Base-by-base conservation (phyloP, 2,113 vertebrate genomes). In the Podarcis raffonei region DNA sequence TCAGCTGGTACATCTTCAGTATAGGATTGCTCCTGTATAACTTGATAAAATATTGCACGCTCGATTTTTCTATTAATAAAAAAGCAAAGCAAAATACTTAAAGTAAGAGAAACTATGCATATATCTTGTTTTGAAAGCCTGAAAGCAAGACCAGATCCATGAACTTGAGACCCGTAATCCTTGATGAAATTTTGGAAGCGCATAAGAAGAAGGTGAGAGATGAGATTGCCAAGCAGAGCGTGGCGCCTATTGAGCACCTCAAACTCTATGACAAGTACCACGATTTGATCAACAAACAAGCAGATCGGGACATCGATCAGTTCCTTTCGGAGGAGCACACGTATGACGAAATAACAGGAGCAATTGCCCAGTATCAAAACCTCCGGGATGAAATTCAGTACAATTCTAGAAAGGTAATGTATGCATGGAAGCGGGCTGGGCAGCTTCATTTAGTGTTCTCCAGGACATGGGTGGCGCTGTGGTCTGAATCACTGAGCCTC, bases 351-450 rank as follows among this genome's bases (percentile, higher is more conserved):
- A 95, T 97, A 76, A 96, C 98, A 95, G 93, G 25, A 0, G 97
- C 98, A 95, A 96, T 98, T 74, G 80, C 86, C 3, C 97, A 96
- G 89, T 98, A 98, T 91, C 95, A 97, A 93, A 83, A 96, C n/a
- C 96, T 98, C 27, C 94, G 94, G 9, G 94, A 98, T 25, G 97
- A 98, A 93, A 98, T 99, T 90, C 96, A 97, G 92, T 97, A 96
- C 69, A 96, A 93, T 5, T 95, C 95, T 74, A 93, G 84, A 93
- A 98, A 98, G 97, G 98, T 98, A 95, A 91, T 78, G 37, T 83
- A 48, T 82, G 30, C 3, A 5, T 81, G 16, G 20, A 37, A 25
- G 3, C 22, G 27, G 8, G 62, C 23, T 2, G 42, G 69, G 37
- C 8, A 12, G 7, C 32, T 65, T 81, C 23, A 65, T 82, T 81